Base-by-base conservation (phyloP, 2,888 invertebrate genomes). In the Didymodactylos carnosus region DNA sequence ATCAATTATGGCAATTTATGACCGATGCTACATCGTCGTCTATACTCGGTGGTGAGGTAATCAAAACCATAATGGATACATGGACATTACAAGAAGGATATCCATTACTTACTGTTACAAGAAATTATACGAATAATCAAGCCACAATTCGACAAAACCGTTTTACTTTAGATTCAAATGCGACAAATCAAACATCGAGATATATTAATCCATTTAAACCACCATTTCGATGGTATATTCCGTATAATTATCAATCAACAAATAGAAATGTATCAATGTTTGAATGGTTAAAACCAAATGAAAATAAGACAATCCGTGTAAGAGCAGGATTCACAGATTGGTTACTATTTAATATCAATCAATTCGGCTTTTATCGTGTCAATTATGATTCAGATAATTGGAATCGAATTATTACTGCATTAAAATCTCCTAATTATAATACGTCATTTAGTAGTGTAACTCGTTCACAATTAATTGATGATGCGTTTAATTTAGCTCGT, bases 1-100 rank as follows among this genome's bases (percentile, higher is more conserved):
- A 91, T 82, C 93, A 97, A 83, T 85, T 97, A 78, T 97, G 95
- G 95, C 87, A 87, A 1, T 90, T 92, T 0, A 85, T 97, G 76
- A 90, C 90, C 79, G 89, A 90, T 80, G 43, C 39, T n/a, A 62
- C 51, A 2, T 19, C 27, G 25, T 0, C 27, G 27, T 53, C 69
- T 2, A 14, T 72, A 14, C 90, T 91, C 3, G 91, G 92, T 78
- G 88, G 89, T 29, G 91, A 94, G 82, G 91, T 93, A 5, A 90
- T 98, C 1, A 89, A 88, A 1, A 88, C 87, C 69, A 89, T 98
- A 11, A 75, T 75, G 75, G 70, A 75, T 27, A 75, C 51, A 4
- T 75, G 75, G 75, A 75, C 72, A 16, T 27, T 71, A 19, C 23
- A 62, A 70, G 72, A 53, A 35, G 75, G 75, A n/a, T 75, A 72